Percentiles rank a stretch among this genome's conserved stretches.
Evolutionary conservation across 2,113 vertebrate species (phyloP).

Genomic region (Sylvicapra grimmia): DNA sequence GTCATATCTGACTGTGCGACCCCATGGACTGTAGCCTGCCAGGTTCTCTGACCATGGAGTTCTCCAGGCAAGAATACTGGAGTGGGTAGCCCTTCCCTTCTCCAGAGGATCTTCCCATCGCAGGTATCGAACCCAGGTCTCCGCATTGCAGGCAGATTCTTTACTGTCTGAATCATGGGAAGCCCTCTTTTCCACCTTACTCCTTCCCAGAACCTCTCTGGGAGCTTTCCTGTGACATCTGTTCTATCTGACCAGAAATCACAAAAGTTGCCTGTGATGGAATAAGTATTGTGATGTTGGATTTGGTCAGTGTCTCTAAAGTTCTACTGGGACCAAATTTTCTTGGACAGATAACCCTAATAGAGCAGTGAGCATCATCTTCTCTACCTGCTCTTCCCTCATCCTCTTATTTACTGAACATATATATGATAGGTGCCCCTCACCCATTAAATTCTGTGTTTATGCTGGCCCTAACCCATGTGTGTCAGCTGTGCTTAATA

Average conservation of each 20-base stretch:
- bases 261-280: background rate
- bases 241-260: background rate
- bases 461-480: background rate
- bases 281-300: background rate
- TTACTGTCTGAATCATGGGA: accelerated
- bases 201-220: background rate
- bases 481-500: background rate
- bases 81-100: background rate
- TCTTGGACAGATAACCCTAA: background rate
- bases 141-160: background rate
- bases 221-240: background rate
- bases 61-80: background rate
- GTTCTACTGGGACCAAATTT: background rate
- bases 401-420: background rate
- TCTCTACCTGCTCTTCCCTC: background rate
- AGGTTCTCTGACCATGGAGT: background rate
- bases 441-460: background rate
- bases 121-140: background rate
- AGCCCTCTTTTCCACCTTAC: background rate
- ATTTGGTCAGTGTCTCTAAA: background rate
- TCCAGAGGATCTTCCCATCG: background rate
- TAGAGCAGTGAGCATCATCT: background rate
- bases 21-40: background rate
- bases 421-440: background rate
- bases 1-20: background rate